Base-by-base conservation (phyloP, 2,113 vertebrate species). In the Sinocyclocheilus rhinocerous region DNA sequence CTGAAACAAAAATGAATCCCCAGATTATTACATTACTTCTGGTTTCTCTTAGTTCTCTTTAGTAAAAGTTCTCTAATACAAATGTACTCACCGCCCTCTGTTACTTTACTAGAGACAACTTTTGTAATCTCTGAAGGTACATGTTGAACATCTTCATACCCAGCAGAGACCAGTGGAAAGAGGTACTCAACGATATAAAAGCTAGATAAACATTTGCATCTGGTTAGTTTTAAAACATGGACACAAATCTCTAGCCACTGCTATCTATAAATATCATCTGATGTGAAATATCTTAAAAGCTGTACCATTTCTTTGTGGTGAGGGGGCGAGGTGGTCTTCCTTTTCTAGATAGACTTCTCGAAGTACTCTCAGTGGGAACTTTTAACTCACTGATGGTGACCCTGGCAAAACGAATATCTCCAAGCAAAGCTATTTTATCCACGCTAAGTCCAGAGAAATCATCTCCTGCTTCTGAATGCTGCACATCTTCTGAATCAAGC, bases 181-280 rank as follows among this genome's bases (percentile, higher is more conserved):
- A 93, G 86, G 65, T 95, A 99, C 91, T 99, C 96, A 20, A 99
- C 94, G 92, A 98, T 97, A 93, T 97, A 99, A 6, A 97, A 97
- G 86, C 98, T 99, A 52, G 10, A 22, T 59, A 85, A 86, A 84
- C 39, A 83, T 7, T 22, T 15, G 86, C 36, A 20, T 20, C 10
- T 18, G 9, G 36, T 50, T 52, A n/a, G 16, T 61, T 22, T n/a
- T 61, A n/a, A 86, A 20, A 63, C 24, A 52, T 10, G 72, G 3
- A 4, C 52, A 77, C 29, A 29, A 73, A n/a, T 45, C 12, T 48
- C 72, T 73, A 73, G 70, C 11, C 18, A n/a, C 1, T 6, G 5
- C 1, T 12, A 48, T 48, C 5, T 73, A 70, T 70, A 0, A 39
- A 22, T 39, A 11, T 12, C 15, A 4, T 48, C n/a, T 9, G 67